These are phyloP conservation scores for Xylota sylvarum DNA, from an alignment of 2,888 invertebrate genomes.

Conservation along the genomic window DNA sequence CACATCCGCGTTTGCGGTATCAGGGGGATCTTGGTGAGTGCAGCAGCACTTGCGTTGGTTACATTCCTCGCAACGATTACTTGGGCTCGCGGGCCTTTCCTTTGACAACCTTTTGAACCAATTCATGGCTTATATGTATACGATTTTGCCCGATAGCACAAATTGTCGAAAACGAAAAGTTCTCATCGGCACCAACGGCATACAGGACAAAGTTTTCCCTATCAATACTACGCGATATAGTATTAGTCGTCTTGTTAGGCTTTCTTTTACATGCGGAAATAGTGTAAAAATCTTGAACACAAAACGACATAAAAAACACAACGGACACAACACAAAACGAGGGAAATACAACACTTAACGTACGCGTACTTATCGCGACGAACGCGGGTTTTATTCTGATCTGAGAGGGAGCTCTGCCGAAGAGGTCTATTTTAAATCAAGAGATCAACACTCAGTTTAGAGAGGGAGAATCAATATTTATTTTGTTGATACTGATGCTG, in stretches of 20 bases:
- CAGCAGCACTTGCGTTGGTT: conserved; percentile 33
- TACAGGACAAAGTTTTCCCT: conserved; percentile 13
- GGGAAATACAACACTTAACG: conserved; percentile 23
- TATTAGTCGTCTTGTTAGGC: conserved; percentile 19
- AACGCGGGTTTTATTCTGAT: conserved; percentile 53
- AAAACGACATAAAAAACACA: conserved; percentile 34
- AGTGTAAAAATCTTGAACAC: conserved; percentile 4
- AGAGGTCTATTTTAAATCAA: conserved; percentile 38
- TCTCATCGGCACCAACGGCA: conserved; percentile 86
- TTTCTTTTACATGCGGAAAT: conserved; percentile 47
- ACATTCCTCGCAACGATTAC: conserved; percentile 64
- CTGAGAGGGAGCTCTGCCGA: conserved; percentile 22
- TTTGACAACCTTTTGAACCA: conserved; percentile 89
- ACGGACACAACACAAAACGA: conserved; percentile 13
- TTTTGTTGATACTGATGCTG: conserved; percentile 56
- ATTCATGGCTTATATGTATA: conserved; percentile 87
- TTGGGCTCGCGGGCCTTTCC: conserved; percentile 86
- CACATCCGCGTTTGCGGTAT: conserved; percentile 33
- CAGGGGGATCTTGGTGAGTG: conserved; percentile 35
- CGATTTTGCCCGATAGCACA: conserved; percentile 88
- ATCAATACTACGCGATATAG: conserved; percentile 51
- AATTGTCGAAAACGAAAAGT: conserved; percentile 87
- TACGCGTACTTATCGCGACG: conserved; percentile 56
- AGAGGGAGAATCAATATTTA: conserved; percentile 58
- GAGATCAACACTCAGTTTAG: conserved; percentile 10